Evolutionary conservation across 2,113 vertebrate genomes (phyloP).

Genomic region (Tetrao urogallus): DNA sequence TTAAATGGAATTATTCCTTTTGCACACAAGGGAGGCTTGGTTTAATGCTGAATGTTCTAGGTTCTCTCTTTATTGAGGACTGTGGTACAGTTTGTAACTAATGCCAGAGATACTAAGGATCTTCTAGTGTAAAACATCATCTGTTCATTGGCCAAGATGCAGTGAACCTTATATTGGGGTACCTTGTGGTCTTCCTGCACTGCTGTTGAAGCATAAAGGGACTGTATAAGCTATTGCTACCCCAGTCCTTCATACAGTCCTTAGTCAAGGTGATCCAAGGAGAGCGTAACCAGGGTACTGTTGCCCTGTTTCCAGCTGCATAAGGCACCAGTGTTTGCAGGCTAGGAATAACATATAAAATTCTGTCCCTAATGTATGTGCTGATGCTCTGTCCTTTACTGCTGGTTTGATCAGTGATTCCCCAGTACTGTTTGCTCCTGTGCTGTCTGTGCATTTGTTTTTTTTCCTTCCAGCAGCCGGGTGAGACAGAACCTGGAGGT

Average conservation of each 20-base stretch:
- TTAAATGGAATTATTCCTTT: constrained; percentile 10
- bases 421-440: not conserved
- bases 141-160: not conserved
- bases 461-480: not conserved
- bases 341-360: not conserved
- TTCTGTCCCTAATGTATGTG: not conserved
- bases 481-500: not conserved
- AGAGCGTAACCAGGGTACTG: not conserved
- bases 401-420: not conserved
- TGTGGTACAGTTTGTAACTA: not conserved
- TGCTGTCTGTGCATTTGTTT: not conserved
- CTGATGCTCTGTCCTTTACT: not conserved
- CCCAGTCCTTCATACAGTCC: not conserved
- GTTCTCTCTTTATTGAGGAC: constrained; percentile 2
- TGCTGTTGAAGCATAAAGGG: not conserved
- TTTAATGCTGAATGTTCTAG: constrained; percentile 9
- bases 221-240: not conserved
- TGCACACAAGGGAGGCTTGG: not conserved
- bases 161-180: not conserved
- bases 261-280: not conserved
- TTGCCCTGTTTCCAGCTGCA: not conserved
- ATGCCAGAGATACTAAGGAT: not conserved
- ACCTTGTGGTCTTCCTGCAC: not conserved
- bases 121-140: not conserved
- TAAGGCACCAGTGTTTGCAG: not conserved